These are phyloP conservation scores for Carduelis carduelis DNA, from an alignment of 2,797 vertebrate species.

Conservation along the genomic window DNA sequence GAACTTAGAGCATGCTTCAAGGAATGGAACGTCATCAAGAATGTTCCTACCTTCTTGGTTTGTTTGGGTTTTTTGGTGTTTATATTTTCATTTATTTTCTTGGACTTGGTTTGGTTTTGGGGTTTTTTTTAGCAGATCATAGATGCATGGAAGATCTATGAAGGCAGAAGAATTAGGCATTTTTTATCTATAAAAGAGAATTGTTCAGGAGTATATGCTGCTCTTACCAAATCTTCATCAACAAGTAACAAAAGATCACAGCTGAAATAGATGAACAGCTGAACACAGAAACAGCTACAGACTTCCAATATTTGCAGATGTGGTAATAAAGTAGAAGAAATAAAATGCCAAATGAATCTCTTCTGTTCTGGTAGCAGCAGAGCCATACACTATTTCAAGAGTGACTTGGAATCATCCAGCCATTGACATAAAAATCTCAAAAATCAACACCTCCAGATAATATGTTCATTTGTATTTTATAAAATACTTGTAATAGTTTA, in stretches of 20 bases:
- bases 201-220: neutral
- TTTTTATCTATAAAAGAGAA: neutral
- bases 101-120: neutral
- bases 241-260: neutral
- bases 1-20: neutral
- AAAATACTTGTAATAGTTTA: neutral
- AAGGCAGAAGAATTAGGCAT: neutral
- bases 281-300: neutral
- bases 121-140: neutral
- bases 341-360: neutral
- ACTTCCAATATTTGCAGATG: neutral
- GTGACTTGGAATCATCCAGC: neutral
- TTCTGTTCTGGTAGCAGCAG: neutral
- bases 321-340: neutral
- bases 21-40: neutral
- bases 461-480: neutral
- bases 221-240: neutral
- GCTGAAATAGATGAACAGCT: neutral
- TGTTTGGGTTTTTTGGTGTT: neutral
- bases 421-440: neutral
- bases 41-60: accelerated
- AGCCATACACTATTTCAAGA: neutral
- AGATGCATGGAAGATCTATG: neutral
- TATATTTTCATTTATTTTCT: neutral
- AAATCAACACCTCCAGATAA: neutral